phyloP scores from a whole-genome alignment of 1,140 invertebrate species.

The Atopsyche davidsoni region DNA sequence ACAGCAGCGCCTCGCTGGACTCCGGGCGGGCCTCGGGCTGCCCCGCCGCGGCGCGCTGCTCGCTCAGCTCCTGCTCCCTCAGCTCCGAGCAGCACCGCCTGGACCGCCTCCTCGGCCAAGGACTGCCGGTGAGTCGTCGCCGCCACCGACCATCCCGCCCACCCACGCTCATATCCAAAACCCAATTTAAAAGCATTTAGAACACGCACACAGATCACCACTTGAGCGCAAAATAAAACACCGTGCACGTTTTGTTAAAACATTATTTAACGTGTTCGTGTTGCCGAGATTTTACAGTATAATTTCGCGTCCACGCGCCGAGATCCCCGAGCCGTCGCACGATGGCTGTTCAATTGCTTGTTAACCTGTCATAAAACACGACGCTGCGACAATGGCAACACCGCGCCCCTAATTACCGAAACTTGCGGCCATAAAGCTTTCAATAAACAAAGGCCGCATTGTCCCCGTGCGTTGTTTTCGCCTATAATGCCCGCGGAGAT shows the following conservation, averaged over 20 bases:
- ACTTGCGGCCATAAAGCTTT: neutral
- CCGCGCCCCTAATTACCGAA: neutral
- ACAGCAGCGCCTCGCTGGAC: constrained; percentile 87
- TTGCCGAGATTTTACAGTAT: too few species aligned
- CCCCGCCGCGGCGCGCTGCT: constrained; percentile 55
- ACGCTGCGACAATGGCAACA: constrained; percentile 8
- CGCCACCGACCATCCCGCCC: too few species aligned
- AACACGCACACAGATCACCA: neutral
- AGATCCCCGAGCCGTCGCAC: too few species aligned
- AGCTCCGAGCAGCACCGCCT: constrained; percentile 64
- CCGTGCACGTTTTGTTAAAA: too few species aligned
- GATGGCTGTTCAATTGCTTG: constrained; percentile 3
- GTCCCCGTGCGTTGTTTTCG: neutral
- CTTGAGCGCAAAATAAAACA: too few species aligned
- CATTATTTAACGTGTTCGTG: too few species aligned
- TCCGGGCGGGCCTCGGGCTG: constrained; percentile 79
- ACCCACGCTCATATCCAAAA: too few species aligned
- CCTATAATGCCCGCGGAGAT: too few species aligned
- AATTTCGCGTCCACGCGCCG: too few species aligned
- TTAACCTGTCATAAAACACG: constrained; percentile 15
- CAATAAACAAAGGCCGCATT: constrained; percentile 2
- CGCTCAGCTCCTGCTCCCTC: constrained; percentile 67
- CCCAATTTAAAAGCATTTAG: too few species aligned
- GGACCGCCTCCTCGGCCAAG: constrained; percentile 59
- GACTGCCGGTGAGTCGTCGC: constrained; percentile 52